Evolutionary conservation across 1,140 invertebrate genomes (phyloP), one percentile per base, ranked within the genome.

Genomic region (Drosophila baimaii): DNA sequence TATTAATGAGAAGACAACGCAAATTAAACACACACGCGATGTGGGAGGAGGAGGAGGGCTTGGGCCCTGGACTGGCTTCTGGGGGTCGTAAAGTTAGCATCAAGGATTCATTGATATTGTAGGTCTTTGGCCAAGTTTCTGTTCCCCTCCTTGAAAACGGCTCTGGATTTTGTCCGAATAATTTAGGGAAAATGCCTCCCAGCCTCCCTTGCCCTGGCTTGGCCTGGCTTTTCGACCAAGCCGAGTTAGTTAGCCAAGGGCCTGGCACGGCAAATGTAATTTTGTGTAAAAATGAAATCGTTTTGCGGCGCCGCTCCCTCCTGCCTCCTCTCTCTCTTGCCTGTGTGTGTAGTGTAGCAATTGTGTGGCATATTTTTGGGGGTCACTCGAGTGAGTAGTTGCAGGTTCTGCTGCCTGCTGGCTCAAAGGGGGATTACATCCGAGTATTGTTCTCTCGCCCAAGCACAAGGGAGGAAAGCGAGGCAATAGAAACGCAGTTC

Each of bases 271-370:
- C 69, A 76, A 82, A 76, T 88, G 66, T 86, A 86, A 88, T 86
- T 86, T 88, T 86, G 79, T 81, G 76, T 73, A 79, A 71, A 80
- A 83, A 88, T 88, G 79, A 76, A 86, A 88, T 82, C 78, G 82
- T 69, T 85, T 74, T 84, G n/a, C n/a, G n/a, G n/a, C 72, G 47
- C 52, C 9, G 9, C 44, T 37, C 9, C 52, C 61, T 39, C 6
- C 17, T 5, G 0, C 5, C 23, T 41, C 4, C 61, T 57, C 46
- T 23, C 23, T 23, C 17, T 17, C 43, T 54, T 72, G 65, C 76
- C n/a, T 82, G 69, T 77, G 76, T 75, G 79, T 82, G 80, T 27
- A 21, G 55, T 66, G 47, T 57, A 63, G 69, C 82, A 85, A 69
- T 78, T 81, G 74, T 82, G 79, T 79, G 77, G 64, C 78, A 81